Base-by-base conservation (phyloP, 2,797 vertebrate species). In the Gobionotothen gibberifrons region DNA sequence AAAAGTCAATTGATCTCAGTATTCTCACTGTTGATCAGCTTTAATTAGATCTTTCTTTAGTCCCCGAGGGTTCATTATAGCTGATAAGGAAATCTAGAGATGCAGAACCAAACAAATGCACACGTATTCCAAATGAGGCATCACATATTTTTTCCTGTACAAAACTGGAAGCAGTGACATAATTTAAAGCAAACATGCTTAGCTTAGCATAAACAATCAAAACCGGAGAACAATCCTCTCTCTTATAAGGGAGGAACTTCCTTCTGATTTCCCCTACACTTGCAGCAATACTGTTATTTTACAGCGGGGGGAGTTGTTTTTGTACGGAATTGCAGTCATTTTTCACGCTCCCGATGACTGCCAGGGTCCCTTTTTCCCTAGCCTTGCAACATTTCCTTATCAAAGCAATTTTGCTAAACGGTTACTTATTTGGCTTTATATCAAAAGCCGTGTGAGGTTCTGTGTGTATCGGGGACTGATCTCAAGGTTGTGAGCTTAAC, bases 171-270 rank as follows among this genome's bases (percentile, higher is more conserved):
- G 55, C 69, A 53, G 68, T 92, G 85, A 85, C 78, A 89, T 91
- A 83, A 89, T 91, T 91, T 83, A 90, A 92, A 93, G 86, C 83
- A 90, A 93, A 93, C 89, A 92, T 75, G 84, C 88, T 89, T 81
- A 84, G 78, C 72, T 87, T 90, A 86, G 80, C 86, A 78, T 92
- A 90, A 93, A 93, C 87, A 92, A 86, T 84, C 79, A 72, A 73
- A 84, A 64, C 57, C 1, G 5, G 68, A 86, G 90, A 93, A 93
- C 91, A 93, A 91, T 91, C 74, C 80, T 44, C 66, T 86, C 66
- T 91, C 62, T 76, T 90, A 84, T 88, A 85, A 83, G 81, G 76
- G 69, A 88, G 86, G 84, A 85, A 90, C 85, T 88, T 91, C 83
- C 89, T 80, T 87, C 76, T 87, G 82, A 84, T 91, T 92, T 89